Evolutionary conservation across 1,140 invertebrate genomes (phyloP).

Genomic region (Nephila pilipes): DNA sequence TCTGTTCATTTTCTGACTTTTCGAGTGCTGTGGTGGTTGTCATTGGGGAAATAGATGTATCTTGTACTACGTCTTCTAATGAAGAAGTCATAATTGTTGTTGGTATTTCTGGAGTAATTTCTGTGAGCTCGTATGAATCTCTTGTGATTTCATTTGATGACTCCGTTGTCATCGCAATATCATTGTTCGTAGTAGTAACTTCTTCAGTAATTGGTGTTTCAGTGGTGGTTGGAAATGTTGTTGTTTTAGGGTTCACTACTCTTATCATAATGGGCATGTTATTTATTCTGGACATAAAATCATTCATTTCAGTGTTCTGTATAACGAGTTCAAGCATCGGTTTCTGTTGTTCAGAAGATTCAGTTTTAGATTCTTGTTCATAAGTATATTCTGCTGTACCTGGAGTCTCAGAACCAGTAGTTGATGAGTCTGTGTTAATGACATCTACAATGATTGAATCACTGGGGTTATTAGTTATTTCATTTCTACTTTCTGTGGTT

Average conservation of each 20-base stretch:
- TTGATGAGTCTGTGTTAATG: not conserved
- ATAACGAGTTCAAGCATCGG: slow-evolving; percentile 29
- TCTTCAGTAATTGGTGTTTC: too few relatives aligned
- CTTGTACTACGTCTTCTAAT: too few relatives aligned
- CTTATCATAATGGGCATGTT: slow-evolving; percentile 45
- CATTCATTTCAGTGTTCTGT: slow-evolving; percentile 44
- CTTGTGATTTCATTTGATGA: too few relatives aligned
- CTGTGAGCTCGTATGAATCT: too few relatives aligned
- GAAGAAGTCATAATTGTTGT: not conserved
- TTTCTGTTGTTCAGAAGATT: not conserved
- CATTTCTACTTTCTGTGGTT: not conserved
- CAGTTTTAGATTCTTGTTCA: not conserved
- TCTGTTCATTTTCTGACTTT: too few relatives aligned
- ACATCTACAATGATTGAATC: not conserved
- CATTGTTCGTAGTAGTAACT: too few relatives aligned
- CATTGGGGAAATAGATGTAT: not conserved
- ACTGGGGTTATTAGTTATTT: not conserved
- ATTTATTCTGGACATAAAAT: slow-evolving; percentile 32
- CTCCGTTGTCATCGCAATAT: too few relatives aligned
- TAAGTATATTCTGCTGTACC: not conserved
- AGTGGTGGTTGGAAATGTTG: not conserved
- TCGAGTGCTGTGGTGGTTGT: too few relatives aligned
- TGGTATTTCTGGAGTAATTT: not conserved
- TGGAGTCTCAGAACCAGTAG: not conserved
- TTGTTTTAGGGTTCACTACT: not conserved